phyloP scores from a whole-genome alignment of 2,888 invertebrate genomes.

The Hyppa rectilinea region DNA sequence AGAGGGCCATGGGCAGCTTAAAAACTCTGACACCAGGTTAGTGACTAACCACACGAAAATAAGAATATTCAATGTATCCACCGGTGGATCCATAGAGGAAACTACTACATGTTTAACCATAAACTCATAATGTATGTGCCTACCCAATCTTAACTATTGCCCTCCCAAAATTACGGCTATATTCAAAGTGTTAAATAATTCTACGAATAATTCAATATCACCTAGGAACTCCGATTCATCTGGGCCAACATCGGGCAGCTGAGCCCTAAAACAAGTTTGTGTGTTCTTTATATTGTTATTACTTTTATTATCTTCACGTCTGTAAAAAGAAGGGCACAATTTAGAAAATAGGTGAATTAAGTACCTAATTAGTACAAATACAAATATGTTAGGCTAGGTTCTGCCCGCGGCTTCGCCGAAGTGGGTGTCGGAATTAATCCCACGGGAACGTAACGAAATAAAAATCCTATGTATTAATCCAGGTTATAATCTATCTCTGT shows the following conservation, averaged over 20 bases:
- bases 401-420: too few relatives aligned
- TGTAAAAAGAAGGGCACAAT: slow-evolving; percentile 61
- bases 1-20: too few relatives aligned
- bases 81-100: too few relatives aligned
- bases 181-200: not conserved
- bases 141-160: not conserved
- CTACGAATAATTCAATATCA: slow-evolving; percentile 20
- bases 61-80: not conserved
- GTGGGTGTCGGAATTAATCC: too few relatives aligned
- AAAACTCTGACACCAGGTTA: too few relatives aligned
- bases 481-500: too few relatives aligned
- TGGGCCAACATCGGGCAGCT: slow-evolving; percentile 17
- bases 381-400: too few relatives aligned
- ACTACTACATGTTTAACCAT: too few relatives aligned
- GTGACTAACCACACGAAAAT: too few relatives aligned
- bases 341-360: not conserved
- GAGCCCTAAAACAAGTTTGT: slow-evolving; percentile 46
- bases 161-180: not conserved
- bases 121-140: not conserved
- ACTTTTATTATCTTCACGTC: slow-evolving; percentile 63
- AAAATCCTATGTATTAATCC: too few relatives aligned
- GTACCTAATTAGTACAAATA: too few relatives aligned
- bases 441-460: too few relatives aligned
- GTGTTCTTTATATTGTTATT: slow-evolving; percentile 46
- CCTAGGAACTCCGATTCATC: slow-evolving; percentile 60